A percentile compares a stretch with the other conserved stretches of the same genome.
Conservation (phyloP, 2,888 invertebrate genomes). For the Folsomia manolachei region DNA sequence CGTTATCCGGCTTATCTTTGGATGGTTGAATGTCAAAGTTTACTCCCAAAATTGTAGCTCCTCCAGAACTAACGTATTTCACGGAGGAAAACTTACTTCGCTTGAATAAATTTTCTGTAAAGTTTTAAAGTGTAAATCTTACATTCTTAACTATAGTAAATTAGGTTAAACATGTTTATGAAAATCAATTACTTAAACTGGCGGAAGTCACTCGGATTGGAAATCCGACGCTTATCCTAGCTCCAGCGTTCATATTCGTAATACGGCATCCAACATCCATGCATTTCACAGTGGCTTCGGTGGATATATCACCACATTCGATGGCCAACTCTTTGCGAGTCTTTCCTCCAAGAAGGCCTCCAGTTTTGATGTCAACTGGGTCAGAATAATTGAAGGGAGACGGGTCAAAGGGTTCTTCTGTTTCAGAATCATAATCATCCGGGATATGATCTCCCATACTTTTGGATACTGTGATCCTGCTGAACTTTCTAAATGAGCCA, state of each 20-base stretch:
- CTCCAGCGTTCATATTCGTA: not conserved
- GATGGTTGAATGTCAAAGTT: constrained; percentile 8
- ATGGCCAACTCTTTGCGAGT: not conserved
- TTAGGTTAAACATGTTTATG: too few relatives aligned
- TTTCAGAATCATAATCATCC: not conserved
- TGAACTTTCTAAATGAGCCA: not conserved
- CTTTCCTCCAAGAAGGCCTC: not conserved
- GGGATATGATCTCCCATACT: too few relatives aligned
- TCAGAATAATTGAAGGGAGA: not conserved
- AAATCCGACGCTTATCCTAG: not conserved
- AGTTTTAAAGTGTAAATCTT: too few relatives aligned
- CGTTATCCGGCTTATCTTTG: constrained; percentile 20
- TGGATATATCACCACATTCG: not conserved
- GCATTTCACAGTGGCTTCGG: not conserved
- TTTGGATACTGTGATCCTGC: not conserved
- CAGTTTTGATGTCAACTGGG: not conserved
- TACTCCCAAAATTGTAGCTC: not conserved
- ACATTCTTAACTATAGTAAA: too few relatives aligned
- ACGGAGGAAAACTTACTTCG: constrained; percentile 17
- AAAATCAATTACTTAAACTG: not conserved
- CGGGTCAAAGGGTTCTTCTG: not conserved
- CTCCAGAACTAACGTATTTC: constrained; percentile 22
- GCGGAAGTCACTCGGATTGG: not conserved
- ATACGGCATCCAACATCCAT: not conserved
- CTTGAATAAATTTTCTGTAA: constrained; percentile 5